Conservation (phyloP, 2,797 vertebrate genomes). For the Sebastes itinus region DNA sequence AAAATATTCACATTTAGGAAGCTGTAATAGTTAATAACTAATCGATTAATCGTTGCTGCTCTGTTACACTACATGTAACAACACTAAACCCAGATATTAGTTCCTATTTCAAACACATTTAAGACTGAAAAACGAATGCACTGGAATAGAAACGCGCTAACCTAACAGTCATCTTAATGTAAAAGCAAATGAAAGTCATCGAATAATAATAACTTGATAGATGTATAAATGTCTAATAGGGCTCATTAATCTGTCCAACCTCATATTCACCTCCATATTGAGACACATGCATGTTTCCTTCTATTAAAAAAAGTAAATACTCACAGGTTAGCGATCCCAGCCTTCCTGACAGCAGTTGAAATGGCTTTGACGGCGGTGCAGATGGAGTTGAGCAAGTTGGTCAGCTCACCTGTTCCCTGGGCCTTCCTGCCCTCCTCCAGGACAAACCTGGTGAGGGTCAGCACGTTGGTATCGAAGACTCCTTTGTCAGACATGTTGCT, state of each 20-base stretch:
- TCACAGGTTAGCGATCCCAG: slow-evolving; percentile 94
- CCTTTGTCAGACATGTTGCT: slow-evolving; percentile 86
- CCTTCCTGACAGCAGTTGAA: slow-evolving; percentile 92
- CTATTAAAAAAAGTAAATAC: slow-evolving; percentile 55
- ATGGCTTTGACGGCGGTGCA: slow-evolving; percentile 94
- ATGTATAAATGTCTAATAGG: not conserved
- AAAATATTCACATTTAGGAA: too few relatives aligned
- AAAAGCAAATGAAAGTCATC: not conserved
- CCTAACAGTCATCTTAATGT: not conserved
- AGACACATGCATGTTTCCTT: not conserved
- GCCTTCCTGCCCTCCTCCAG: slow-evolving; percentile 91
- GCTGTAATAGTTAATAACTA: too few relatives aligned
- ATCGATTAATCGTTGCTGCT: accelerated
- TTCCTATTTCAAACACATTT: not conserved
- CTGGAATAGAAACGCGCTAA: not conserved
- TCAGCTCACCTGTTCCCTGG: slow-evolving; percentile 89
- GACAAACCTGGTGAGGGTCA: slow-evolving; percentile 94
- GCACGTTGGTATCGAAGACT: slow-evolving; percentile 90
- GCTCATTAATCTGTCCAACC: not conserved
- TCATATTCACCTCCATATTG: not conserved
- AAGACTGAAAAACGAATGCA: not conserved
- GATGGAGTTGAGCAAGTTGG: slow-evolving; percentile 90
- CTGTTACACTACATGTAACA: not conserved
- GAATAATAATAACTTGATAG: not conserved
- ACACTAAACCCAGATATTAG: not conserved